Percentiles rank a stretch among this genome's conserved stretches.
Conservation (phyloP, 1,140 invertebrate genomes). For the Pseudomyrmex sp. region DNA sequence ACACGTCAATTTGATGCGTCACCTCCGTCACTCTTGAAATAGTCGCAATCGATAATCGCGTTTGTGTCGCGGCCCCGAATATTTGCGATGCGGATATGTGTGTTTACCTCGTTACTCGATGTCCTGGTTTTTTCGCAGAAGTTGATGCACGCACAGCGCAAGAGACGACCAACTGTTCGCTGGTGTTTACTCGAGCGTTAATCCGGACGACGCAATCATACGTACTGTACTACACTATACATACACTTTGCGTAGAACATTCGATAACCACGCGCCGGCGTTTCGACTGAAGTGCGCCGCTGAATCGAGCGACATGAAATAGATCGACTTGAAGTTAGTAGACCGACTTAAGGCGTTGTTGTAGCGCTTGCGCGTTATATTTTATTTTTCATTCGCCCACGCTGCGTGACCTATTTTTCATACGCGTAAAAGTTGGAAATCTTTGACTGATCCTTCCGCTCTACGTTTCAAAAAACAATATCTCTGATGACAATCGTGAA, state of each 20-base stretch:
- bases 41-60: slow-evolving; percentile 73
- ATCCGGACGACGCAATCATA: background rate
- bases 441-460: no score
- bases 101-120: slow-evolving; percentile 64
- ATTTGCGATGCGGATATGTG: slow-evolving; percentile 13
- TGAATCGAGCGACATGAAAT: slow-evolving; percentile 54
- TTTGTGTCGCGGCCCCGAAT: slow-evolving; percentile 41
- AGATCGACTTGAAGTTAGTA: background rate
- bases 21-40: slow-evolving; percentile 74
- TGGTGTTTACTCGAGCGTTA: background rate
- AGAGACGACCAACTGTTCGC: background rate
- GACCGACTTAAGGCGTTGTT: background rate
- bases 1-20: slow-evolving; percentile 69
- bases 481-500: no score
- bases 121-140: background rate
- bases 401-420: no score
- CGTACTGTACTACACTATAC: background rate
- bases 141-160: background rate
- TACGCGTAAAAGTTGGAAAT: no score
- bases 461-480: no score
- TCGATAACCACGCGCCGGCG: background rate
- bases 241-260: background rate
- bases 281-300: slow-evolving; percentile 24
- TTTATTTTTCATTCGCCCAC: background rate
- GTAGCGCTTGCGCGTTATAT: slow-evolving; percentile 55